phyloP scores from a whole-genome alignment of 2,888 invertebrate genomes.

The Polyommatus icarus region DNA sequence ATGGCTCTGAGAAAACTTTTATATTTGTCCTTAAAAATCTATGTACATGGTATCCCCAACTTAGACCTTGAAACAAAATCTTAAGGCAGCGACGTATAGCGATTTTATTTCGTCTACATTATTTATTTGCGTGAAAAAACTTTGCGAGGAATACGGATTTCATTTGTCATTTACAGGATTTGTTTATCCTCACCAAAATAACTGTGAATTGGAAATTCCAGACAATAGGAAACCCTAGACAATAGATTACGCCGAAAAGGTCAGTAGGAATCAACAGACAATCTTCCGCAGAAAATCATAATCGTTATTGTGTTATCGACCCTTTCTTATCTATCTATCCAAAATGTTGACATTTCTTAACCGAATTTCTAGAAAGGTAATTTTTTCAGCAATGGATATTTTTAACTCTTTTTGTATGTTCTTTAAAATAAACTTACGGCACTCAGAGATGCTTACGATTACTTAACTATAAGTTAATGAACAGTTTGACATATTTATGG shows the following conservation, averaged over 20 bases:
- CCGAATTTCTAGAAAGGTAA: too few relatives aligned
- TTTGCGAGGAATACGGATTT: not conserved
- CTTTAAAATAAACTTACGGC: too few relatives aligned
- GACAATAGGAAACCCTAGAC: not conserved
- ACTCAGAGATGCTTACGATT: too few relatives aligned
- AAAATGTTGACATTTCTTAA: too few relatives aligned
- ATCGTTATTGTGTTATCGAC: too few relatives aligned
- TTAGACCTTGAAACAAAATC: not conserved
- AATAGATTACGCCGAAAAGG: not conserved
- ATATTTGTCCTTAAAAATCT: not conserved
- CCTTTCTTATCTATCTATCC: too few relatives aligned
- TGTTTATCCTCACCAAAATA: not conserved
- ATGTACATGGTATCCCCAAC: not conserved
- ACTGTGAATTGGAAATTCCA: not conserved
- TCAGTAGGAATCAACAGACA: not conserved
- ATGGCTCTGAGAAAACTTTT: too few relatives aligned
- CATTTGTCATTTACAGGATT: conserved; percentile 5
- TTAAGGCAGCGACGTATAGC: not conserved
- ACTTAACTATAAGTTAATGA: too few relatives aligned
- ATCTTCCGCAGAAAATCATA: not conserved
- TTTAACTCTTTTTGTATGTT: too few relatives aligned
- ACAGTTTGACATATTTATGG: too few relatives aligned
- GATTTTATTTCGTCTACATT: not conserved
- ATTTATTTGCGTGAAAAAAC: conserved; percentile 17
- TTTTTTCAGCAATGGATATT: too few relatives aligned